Evolutionary conservation across 1,140 invertebrate genomes (phyloP), one percentile per base, ranked within the genome.

Genomic region (Bombus terrestris): DNA sequence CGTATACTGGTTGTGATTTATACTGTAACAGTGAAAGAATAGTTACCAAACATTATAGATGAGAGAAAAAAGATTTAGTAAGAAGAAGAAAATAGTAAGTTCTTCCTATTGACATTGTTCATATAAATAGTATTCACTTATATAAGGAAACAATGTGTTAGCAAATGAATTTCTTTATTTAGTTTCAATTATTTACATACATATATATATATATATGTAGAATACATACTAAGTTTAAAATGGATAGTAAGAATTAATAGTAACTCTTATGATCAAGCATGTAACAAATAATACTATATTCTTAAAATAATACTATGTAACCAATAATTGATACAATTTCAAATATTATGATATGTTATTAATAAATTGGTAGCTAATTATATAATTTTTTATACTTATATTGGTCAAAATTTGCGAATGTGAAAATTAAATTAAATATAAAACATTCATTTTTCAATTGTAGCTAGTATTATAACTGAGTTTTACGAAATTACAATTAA

Each of bases 1-100:
- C 53, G 59, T 90, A 85, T 87, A 86, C 77, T 89, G 89, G 89
- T 91, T 90, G 90, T 91, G 89, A 91, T 87, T 81, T 74, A 77
- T 59, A 85, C 77, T 85, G 66, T 91, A 89, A 91, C 87, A 81
- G 82, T 85, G 78, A 87, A 85, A 84, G 47, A 68, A 59, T 91
- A 91, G 87, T 91, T 91, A 91, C 89, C 89, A 91, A 79, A 88
- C 39, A 71, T 79, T 84, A 41, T 87, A 88, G 62, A 76, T 12
- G 43, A 66, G 80, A 82, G 80, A 82, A 64, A 35, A 39, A 41
- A 39, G 37, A 28, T 69, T 39, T 32, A 32, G 32, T 32, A 32
- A 32, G 32, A 32, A 32, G 32, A 32, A 32, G 32, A 32, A 32
- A 74, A 13, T 41, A 79, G 53, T 53, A 64, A 53, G 41, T 73